Conservation (phyloP, 2,113 vertebrate species). For the Phyllostomus discolor region DNA sequence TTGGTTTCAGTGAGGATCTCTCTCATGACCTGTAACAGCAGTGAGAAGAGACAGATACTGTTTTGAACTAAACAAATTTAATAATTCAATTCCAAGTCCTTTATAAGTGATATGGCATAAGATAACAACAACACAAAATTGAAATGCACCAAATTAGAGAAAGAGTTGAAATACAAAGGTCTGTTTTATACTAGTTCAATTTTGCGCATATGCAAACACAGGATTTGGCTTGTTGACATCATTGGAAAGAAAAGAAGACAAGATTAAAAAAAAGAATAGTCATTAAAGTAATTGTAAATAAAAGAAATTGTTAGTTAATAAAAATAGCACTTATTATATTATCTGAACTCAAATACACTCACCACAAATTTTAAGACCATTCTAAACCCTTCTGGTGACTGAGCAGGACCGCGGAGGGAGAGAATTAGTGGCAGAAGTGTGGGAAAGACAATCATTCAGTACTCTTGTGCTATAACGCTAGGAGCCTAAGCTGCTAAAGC, state of each 20-base stretch:
- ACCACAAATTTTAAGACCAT: neutral
- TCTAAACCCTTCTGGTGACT: neutral
- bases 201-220: neutral
- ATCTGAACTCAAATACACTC: neutral
- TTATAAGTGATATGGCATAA: neutral
- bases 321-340: neutral
- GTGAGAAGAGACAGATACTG: neutral
- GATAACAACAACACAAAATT: constrained; percentile 15
- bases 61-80: neutral
- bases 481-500: neutral
- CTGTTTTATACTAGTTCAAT: neutral
- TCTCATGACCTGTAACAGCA: neutral
- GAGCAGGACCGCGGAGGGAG: neutral
- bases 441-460: neutral
- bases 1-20: neutral
- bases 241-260: neutral
- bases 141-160: neutral
- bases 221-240: neutral
- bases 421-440: accelerated
- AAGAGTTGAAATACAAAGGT: neutral
- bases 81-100: neutral
- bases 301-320: neutral
- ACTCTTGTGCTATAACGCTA: neutral
- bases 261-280: neutral
- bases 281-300: neutral